phyloP scores from a whole-genome alignment of 2,888 invertebrate species.

The Phaedon cochleariae region DNA sequence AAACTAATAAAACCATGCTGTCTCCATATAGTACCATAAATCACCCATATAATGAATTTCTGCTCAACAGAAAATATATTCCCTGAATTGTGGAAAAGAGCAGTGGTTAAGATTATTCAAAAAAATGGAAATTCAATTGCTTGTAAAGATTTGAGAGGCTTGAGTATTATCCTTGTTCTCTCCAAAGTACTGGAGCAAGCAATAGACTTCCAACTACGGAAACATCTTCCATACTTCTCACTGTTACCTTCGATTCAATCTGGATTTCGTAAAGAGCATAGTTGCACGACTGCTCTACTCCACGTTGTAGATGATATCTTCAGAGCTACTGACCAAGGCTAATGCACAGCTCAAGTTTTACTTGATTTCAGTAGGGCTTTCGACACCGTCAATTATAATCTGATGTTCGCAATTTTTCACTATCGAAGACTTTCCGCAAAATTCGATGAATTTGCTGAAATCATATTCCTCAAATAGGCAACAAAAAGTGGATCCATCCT shows the following conservation, averaged over 20 bases:
- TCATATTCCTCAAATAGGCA: no score
- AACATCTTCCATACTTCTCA: not conserved
- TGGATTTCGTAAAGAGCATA: no score
- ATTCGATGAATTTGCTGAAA: no score
- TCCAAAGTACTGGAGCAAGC: conserved; percentile 15
- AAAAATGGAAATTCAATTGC: conserved; percentile 11
- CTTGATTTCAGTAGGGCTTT: not conserved
- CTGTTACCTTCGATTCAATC: not conserved
- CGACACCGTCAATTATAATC: no score
- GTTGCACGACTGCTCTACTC: no score
- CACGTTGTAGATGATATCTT: no score
- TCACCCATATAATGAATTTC: conserved; percentile 15
- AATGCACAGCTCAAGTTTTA: not conserved
- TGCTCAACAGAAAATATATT: not conserved
- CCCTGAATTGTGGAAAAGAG: conserved; percentile 9
- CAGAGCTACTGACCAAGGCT: not conserved
- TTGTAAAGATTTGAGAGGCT: conserved; percentile 9
- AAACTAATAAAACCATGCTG: conserved; percentile 12
- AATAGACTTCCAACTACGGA: not conserved
- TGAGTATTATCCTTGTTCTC: conserved; percentile 9
- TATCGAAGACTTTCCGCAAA: no score
- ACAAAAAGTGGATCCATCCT: no score
- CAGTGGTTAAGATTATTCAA: conserved; percentile 13
- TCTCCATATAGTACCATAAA: conserved; percentile 12
- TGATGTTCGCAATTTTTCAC: no score